These are phyloP conservation scores for Limnephilus marmoratus DNA, from an alignment of 2,888 invertebrate species.

Conservation along the genomic window DNA sequence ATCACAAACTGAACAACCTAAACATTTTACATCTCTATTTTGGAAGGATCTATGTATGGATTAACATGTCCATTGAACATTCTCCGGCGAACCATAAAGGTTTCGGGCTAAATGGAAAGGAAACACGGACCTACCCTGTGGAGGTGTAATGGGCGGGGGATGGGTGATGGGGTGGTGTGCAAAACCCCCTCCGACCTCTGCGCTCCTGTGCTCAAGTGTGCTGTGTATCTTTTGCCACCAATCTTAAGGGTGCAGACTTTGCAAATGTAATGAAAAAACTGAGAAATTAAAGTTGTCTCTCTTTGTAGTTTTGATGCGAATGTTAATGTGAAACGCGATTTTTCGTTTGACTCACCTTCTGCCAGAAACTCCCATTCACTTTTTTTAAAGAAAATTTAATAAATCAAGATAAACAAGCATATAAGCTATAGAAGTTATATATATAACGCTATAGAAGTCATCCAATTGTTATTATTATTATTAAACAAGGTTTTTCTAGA, in stretches of 20 bases:
- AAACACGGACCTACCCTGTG: conserved; percentile 32
- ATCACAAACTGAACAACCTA: background rate
- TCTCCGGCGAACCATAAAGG: conserved; percentile 49
- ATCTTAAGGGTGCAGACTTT: background rate
- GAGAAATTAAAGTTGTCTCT: too few species aligned
- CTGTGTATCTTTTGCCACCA: background rate
- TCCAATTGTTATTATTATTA: too few species aligned
- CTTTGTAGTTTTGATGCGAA: too few species aligned
- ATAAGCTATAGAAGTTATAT: too few species aligned
- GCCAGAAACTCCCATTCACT: too few species aligned
- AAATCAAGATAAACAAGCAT: too few species aligned
- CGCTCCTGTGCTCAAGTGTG: background rate
- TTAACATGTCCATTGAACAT: conserved; percentile 54
- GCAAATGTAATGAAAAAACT: background rate
- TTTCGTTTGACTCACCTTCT: too few species aligned
- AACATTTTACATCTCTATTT: conserved; percentile 48
- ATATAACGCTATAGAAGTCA: too few species aligned
- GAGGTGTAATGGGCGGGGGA: background rate
- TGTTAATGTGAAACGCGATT: too few species aligned
- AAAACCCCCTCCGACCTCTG: background rate
- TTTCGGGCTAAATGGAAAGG: conserved; percentile 50
- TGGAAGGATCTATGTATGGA: conserved; percentile 46
- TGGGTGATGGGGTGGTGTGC: background rate
- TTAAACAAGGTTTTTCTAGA: too few species aligned
- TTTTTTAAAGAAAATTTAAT: too few species aligned